Conservation (phyloP, 1,140 invertebrate species). For the Eufriesea mexicana region DNA sequence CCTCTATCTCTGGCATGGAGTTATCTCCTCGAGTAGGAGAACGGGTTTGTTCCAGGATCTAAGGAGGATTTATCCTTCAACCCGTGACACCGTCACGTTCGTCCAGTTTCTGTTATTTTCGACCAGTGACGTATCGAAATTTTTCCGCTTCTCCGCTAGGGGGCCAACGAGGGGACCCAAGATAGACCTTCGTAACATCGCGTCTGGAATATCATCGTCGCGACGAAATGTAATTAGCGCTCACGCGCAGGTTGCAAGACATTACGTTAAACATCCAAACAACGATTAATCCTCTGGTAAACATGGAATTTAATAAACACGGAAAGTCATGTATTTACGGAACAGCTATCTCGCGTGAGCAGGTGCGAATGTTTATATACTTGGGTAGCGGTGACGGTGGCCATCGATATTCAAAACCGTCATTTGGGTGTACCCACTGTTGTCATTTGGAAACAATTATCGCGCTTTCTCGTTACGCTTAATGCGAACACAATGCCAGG, state of each 20-base stretch:
- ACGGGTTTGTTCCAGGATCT: neutral
- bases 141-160: neutral
- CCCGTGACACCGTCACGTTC: neutral
- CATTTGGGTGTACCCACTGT: slow-evolving; percentile 57
- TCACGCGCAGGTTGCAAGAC: neutral
- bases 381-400: neutral
- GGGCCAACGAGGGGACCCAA: neutral
- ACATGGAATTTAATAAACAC: slow-evolving; percentile 32
- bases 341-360: slow-evolving; percentile 52
- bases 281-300: slow-evolving; percentile 18
- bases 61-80: neutral
- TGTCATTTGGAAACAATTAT: slow-evolving; percentile 71
- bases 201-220: neutral
- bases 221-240: slow-evolving; percentile 4
- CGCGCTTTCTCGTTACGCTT: slow-evolving; percentile 64
- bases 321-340: slow-evolving; percentile 47
- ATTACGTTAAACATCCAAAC: slow-evolving; percentile 23
- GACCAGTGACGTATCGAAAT: neutral
- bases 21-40: slow-evolving; percentile 31
- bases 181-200: neutral
- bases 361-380: slow-evolving; percentile 54
- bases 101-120: neutral
- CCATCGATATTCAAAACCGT: slow-evolving; percentile 68
- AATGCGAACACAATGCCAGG: slow-evolving; percentile 54
- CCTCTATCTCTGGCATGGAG: neutral